Evolutionary conservation across 2,113 vertebrate genomes (phyloP).

Genomic region (Corvus cornix): DNA sequence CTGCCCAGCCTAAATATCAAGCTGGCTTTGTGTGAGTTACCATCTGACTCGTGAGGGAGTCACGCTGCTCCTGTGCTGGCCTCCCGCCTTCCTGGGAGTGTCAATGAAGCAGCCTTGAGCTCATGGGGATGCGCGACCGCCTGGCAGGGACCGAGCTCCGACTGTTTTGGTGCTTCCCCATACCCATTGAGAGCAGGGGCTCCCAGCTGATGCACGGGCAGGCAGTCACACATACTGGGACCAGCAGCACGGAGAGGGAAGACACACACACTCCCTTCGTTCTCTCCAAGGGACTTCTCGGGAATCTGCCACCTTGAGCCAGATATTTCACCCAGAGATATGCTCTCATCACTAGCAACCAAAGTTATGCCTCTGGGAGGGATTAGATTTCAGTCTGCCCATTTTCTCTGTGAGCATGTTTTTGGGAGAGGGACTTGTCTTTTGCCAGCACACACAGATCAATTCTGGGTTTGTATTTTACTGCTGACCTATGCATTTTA

Average conservation of each 20-base stretch:
- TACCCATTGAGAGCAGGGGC: accelerated
- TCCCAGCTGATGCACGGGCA: accelerated
- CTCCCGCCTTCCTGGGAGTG: background rate
- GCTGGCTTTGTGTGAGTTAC: background rate
- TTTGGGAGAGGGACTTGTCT: background rate
- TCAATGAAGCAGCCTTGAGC: background rate
- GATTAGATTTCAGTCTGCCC: background rate
- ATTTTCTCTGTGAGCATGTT: background rate
- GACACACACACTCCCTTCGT: background rate
- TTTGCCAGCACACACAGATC: background rate
- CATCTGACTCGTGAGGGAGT: background rate
- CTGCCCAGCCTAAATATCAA: background rate
- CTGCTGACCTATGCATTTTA: background rate
- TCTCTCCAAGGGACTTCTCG: background rate
- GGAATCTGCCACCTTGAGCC: background rate
- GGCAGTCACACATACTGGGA: background rate
- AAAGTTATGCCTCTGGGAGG: background rate
- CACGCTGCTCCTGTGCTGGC: background rate
- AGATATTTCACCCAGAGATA: background rate
- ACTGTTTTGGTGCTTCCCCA: background rate
- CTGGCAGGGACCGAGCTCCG: background rate
- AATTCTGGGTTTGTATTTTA: background rate
- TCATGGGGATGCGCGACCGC: accelerated
- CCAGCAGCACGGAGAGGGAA: background rate
- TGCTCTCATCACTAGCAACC: background rate